Evolutionary conservation across 2,888 invertebrate species (phyloP).

Genomic region (Eilema caniola): DNA sequence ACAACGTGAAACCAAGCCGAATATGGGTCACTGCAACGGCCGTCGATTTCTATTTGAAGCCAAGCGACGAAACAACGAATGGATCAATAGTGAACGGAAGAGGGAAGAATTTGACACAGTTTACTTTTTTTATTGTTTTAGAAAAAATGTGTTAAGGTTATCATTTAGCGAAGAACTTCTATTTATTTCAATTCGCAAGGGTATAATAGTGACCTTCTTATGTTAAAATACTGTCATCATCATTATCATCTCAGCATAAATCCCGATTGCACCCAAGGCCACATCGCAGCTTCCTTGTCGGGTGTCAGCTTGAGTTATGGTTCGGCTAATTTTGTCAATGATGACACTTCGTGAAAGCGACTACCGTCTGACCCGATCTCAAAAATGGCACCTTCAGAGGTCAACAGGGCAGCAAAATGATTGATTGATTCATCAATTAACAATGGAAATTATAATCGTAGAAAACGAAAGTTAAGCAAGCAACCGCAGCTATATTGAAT

Average conservation of each 20-base stretch:
- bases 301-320: neutral
- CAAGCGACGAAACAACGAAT: neutral
- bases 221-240: neutral
- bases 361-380: neutral
- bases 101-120: neutral
- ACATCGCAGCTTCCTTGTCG: too few relatives aligned
- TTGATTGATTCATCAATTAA: neutral
- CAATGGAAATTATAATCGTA: neutral
- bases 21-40: neutral
- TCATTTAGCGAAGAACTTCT: neutral
- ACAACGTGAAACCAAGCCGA: neutral
- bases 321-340: neutral
- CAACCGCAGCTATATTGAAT: neutral
- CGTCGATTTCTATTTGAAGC: neutral
- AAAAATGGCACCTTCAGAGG: neutral
- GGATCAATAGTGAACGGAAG: conserved; percentile 2
- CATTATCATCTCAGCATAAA: neutral
- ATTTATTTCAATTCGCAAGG: neutral
- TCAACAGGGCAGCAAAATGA: neutral
- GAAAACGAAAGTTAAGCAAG: conserved; percentile 3
- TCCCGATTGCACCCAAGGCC: neutral
- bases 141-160: neutral
- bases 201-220: neutral
- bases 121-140: neutral
- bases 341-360: neutral